Evolutionary conservation across 2,113 vertebrate genomes (phyloP).

Genomic region (Aldabrachelys gigantea): DNA sequence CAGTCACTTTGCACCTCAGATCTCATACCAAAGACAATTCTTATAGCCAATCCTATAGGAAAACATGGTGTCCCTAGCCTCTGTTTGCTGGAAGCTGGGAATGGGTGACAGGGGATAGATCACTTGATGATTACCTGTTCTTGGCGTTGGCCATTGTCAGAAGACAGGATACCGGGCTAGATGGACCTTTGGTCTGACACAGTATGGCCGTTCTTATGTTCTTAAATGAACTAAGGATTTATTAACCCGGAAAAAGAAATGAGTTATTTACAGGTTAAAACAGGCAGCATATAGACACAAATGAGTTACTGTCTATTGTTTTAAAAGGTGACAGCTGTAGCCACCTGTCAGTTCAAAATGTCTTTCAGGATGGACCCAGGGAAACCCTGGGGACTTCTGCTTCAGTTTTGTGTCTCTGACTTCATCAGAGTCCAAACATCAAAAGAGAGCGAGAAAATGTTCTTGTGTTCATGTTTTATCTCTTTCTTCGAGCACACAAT

Average conservation of each 20-base stretch:
- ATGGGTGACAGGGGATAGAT: too few relatives aligned
- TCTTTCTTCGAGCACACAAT: neutral
- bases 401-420: neutral
- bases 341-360: neutral
- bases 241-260: neutral
- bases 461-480: neutral
- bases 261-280: neutral
- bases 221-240: neutral
- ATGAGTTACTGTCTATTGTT: neutral
- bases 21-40: neutral
- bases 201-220: too few relatives aligned
- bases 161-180: too few relatives aligned
- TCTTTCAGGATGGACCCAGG: neutral
- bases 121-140: too few relatives aligned
- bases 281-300: neutral
- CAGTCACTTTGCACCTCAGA: neutral
- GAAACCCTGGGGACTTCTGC: neutral
- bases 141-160: too few relatives aligned
- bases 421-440: neutral
- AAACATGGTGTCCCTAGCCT: neutral
- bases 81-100: too few relatives aligned
- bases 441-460: neutral
- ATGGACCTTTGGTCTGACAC: too few relatives aligned
- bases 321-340: neutral
- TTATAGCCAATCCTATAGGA: neutral